Evolutionary conservation across 2,888 invertebrate genomes (phyloP), one percentile per base, ranked within the genome.

Genomic region (Brachyptera risi): DNA sequence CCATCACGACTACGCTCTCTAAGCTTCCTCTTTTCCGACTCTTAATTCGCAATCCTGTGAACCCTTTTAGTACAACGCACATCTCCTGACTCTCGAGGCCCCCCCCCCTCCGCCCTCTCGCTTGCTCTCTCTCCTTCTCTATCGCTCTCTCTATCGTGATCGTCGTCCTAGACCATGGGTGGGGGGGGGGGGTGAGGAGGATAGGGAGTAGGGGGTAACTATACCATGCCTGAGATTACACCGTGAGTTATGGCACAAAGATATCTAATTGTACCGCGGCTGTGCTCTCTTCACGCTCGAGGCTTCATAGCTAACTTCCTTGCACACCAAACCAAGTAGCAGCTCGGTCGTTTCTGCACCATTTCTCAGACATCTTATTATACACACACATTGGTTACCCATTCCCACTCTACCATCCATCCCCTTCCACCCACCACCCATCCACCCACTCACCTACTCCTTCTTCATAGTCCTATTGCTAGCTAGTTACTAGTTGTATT

Each of bases 241-340:
- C 79, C 23, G 78, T 82, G 82, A 83, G 83, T 78, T 78, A 78
- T 78, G 74, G 76, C 75, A 73, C 75, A 75, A 76, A 78, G 78
- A 78, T 78, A 78, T 77, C 77, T 78, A 78, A 78, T 78, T 77
- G 77, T 76, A 74, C 75, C 71, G 73, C 68, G 65, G 67, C 49
- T 58, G 40, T 44, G 58, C 60, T 54, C 42, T 58, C 42, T 68
- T 21, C 17, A 21, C 37, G 54, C 54, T 35, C 23, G 23, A 35
- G 54, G 54, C 57, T 47, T 38, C 57, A 47, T 15, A n/a, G n/a
- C n/a, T n/a, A n/a, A n/a, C n/a, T n/a, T n/a, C n/a, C n/a, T n/a
- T n/a, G n/a, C n/a, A n/a, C n/a, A n/a, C n/a, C n/a, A n/a, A n/a
- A n/a, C 61, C 9, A 59, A 59, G 47, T 59, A 47, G 23, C 15